Conservation (phyloP, 2,797 vertebrate species). For the Tarsius wallacei region DNA sequence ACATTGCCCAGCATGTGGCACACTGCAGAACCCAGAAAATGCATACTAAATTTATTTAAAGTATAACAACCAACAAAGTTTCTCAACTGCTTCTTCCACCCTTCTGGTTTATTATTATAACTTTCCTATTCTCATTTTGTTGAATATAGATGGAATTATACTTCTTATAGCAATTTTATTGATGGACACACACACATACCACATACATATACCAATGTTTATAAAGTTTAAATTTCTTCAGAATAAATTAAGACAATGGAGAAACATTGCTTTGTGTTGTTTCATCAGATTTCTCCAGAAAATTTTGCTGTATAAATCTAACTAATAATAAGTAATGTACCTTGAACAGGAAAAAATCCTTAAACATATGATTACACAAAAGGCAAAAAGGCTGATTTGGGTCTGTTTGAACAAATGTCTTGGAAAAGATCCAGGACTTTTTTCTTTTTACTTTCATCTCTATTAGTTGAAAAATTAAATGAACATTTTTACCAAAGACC, state of each 20-base stretch:
- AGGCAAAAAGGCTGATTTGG: neutral
- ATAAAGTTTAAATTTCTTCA: constrained; percentile 36
- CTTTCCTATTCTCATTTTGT: neutral
- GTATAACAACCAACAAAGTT: neutral
- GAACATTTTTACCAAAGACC: constrained; percentile 56
- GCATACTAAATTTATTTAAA: constrained; percentile 20
- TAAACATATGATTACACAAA: constrained; percentile 33
- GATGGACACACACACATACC: neutral
- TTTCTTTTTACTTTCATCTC: constrained; percentile 46
- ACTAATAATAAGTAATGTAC: constrained; percentile 48
- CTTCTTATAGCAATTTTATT: constrained; percentile 34
- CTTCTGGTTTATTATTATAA: neutral
- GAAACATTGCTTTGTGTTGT: neutral
- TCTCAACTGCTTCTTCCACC: neutral
- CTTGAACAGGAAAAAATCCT: constrained; percentile 16
- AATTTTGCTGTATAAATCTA: neutral
- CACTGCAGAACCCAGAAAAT: neutral
- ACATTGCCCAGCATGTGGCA: neutral
- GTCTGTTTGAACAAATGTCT: constrained; percentile 47
- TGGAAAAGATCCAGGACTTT: constrained; percentile 33
- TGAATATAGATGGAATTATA: neutral
- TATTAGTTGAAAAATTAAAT: constrained; percentile 59
- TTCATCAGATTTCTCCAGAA: constrained; percentile 34
- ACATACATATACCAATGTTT: neutral
- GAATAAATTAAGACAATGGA: neutral